A percentile compares a stretch with the other conserved stretches of the same genome.
Conservation (phyloP, 2,797 vertebrate species). For the Pagetopsis macropterus region DNA sequence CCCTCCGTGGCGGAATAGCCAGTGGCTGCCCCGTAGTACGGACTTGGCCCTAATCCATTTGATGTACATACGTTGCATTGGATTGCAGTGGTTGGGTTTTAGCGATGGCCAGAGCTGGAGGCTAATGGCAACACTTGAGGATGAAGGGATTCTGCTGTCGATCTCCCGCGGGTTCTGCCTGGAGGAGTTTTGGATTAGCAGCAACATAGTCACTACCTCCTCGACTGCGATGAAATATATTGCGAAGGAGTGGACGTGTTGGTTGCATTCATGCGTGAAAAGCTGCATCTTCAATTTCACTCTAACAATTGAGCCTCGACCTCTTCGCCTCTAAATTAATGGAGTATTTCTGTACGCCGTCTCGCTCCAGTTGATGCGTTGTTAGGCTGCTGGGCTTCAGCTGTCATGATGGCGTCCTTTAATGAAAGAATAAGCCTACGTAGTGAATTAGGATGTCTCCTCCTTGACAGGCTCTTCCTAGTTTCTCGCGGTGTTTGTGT, state of each 20-base stretch:
- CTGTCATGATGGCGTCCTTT: constrained; percentile 50
- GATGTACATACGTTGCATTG: constrained; percentile 54
- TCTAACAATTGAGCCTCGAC: constrained; percentile 11
- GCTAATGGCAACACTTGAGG: constrained; percentile 61
- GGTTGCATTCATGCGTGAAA: neutral
- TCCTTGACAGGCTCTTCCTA: constrained; percentile 58
- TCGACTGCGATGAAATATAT: constrained; percentile 12
- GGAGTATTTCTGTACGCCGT: constrained; percentile 39
- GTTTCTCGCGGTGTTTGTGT: constrained; percentile 35
- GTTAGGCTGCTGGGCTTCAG: constrained; percentile 60
- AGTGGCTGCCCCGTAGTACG: constrained; percentile 38
- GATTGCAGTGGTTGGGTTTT: constrained; percentile 33
- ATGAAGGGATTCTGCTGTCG: constrained; percentile 32
- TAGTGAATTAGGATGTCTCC: constrained; percentile 68
- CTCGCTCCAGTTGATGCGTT: constrained; percentile 58
- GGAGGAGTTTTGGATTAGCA: constrained; percentile 31
- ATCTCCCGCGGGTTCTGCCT: constrained; percentile 37
- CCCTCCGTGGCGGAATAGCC: constrained; percentile 40
- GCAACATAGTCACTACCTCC: neutral
- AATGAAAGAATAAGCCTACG: constrained; percentile 70
- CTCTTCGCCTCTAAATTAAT: constrained; percentile 40
- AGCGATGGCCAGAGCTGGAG: constrained; percentile 35
- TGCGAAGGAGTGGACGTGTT: constrained; percentile 8
- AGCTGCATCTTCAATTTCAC: constrained; percentile 12
- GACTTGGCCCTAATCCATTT: constrained; percentile 40